Conservation (phyloP, 2,113 vertebrate species). For the Poeciliopsis prolifica region DNA sequence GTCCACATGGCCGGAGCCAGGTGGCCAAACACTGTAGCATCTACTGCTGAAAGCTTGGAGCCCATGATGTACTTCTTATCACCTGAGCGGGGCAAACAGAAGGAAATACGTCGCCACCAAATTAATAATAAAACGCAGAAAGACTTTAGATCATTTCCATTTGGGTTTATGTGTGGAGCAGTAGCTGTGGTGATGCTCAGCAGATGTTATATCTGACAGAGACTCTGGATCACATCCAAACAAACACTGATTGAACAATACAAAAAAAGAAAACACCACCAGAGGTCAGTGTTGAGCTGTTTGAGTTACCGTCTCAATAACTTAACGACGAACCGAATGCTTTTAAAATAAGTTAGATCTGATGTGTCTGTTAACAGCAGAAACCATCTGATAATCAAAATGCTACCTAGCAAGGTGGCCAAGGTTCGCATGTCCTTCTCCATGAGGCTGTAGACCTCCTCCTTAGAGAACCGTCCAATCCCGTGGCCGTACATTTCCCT, state of each 20-base stretch:
- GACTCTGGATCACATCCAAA: neutral
- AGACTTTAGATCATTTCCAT: neutral
- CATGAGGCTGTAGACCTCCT: constrained; percentile 94
- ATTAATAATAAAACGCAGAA: neutral
- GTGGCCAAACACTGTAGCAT: constrained; percentile 95
- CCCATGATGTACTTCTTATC: constrained; percentile 98
- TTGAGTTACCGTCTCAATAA: neutral
- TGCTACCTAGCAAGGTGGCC: constrained; percentile 88
- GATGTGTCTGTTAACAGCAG: neutral
- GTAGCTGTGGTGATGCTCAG: neutral
- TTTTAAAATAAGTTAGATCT: neutral
- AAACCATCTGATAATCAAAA: neutral
- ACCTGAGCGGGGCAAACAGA: constrained; percentile 75
- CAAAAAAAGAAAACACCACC: constrained; percentile 11
- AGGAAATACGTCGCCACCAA: neutral
- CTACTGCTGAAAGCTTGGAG: constrained; percentile 88
- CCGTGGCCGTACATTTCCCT: constrained; percentile 98
- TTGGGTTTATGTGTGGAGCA: neutral
- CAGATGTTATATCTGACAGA: neutral
- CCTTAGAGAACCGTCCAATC: constrained; percentile 95
- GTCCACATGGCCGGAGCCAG: constrained; percentile 98
- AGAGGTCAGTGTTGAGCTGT: constrained; percentile 37
- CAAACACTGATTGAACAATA: neutral
- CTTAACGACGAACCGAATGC: neutral
- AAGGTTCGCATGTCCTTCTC: constrained; percentile 98